These are phyloP conservation scores for Ceratothoa steindachneri DNA, from an alignment of 2,888 invertebrate species.

Conservation along the genomic window DNA sequence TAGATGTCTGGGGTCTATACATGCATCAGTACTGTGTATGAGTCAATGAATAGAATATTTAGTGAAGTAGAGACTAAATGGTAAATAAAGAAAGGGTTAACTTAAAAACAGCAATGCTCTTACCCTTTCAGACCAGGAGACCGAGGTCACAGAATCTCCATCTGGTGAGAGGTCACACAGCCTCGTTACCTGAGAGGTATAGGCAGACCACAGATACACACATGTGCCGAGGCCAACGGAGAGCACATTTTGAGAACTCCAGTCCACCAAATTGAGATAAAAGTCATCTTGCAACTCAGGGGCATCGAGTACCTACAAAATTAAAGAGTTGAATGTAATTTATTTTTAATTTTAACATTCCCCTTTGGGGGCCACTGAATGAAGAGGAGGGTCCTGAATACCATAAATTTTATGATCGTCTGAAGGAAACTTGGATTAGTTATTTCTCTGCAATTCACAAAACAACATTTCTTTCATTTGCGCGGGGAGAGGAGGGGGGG, in stretches of 20 bases:
- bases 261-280: conserved; percentile 96
- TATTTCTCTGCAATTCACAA: no score
- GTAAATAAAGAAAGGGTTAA: no score
- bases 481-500: no score
- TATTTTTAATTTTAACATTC: neutral
- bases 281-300: conserved; percentile 98
- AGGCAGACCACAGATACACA: conserved; percentile 98
- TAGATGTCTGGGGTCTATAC: no score
- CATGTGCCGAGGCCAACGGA: conserved; percentile 96
- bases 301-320: conserved; percentile 71
- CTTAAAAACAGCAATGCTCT: no score
- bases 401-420: neutral
- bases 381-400: neutral
- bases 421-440: no score
- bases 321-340: no score
- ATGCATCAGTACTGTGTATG: no score
- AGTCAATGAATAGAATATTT: no score
- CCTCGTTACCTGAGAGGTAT: conserved; percentile 78
- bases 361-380: neutral
- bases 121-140: conserved; percentile 93
- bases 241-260: conserved; percentile 97
- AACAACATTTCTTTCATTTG: no score
- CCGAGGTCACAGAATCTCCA: conserved; percentile 93
- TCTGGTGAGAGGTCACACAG: conserved; percentile 85
- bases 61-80: no score